Base-by-base conservation (phyloP, 2,797 vertebrate species). In the Cirrhinus molitorella region DNA sequence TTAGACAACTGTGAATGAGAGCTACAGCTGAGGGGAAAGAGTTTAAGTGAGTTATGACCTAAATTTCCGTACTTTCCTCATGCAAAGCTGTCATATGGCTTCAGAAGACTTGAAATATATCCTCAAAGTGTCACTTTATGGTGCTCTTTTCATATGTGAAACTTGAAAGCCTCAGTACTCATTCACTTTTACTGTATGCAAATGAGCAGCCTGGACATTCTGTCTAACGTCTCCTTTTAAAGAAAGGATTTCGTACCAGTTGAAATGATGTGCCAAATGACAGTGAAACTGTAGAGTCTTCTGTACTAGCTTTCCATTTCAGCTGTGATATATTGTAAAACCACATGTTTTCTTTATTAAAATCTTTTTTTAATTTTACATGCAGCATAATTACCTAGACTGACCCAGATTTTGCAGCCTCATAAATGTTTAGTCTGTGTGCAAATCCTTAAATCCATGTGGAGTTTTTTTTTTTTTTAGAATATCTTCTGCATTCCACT, bases 151-250 rank as follows among this genome's bases (percentile, higher is more conserved):
- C 17, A 8, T 19, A 28, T 40, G 57, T 57, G 10, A 19, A 13
- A 16, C 12, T 40, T 75, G 51, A 75, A 53, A 75, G 31, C 49
- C 34, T 45, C 14, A 74, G 23, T 61, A 59, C 61, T 19, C 37
- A 63, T 77, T 77, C 55, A 28, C 16, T 77, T 77, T 63, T 23
- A 63, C 13, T 61, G n/a, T 45, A 77, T 59, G 55, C 75, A 77
- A 43, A 63, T 63, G 37, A 77, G 37, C 23, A 45, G 75, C 40
- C 16, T 63, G n/a, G 75, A 63, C 55, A 47, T 45, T 61, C 73
- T 23, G 73, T 12, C 34, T 23, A 37, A 59, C n/a, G 10, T 37
- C n/a, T 37, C 5, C 0, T 23, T 76, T 59, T 23, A 23, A 75
- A 40, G 12, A 57, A 23, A 57, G 13, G 10, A 59, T 16, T 31